Conservation (phyloP, 2,113 vertebrate species). For the Pterocles burchelli region DNA sequence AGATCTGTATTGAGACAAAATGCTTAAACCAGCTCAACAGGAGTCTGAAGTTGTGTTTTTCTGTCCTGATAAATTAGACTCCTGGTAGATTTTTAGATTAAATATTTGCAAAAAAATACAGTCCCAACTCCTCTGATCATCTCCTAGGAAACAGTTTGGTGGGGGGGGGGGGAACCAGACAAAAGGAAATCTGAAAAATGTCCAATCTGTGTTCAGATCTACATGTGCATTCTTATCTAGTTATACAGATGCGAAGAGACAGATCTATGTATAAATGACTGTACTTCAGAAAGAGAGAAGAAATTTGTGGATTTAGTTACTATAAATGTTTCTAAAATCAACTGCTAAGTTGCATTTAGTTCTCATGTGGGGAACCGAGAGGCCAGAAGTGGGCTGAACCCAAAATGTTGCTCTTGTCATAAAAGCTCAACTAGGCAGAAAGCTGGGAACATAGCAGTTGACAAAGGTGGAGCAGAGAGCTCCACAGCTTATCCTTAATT, state of each 20-base stretch:
- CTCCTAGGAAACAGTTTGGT: constrained; percentile 20
- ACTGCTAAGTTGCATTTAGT: not conserved
- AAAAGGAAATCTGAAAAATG: not conserved
- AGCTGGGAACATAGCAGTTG: constrained; percentile 73
- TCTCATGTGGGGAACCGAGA: not conserved
- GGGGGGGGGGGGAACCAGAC: not conserved
- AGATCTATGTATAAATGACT: not conserved
- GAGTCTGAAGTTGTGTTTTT: not conserved
- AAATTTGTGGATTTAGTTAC: not conserved
- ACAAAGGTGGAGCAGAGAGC: constrained; percentile 75
- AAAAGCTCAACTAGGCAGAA: constrained; percentile 80
- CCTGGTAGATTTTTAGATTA: not conserved
- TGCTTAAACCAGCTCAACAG: not conserved
- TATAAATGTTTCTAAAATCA: constrained; percentile 21
- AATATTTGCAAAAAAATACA: not conserved
- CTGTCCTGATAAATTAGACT: not conserved
- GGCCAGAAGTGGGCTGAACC: constrained; percentile 57
- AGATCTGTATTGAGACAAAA: not conserved
- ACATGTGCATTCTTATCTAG: not conserved
- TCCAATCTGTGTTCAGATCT: not conserved
- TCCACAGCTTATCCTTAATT: constrained; percentile 79
- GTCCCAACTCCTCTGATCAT: not conserved
- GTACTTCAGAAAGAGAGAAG: not conserved
- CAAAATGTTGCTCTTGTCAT: constrained; percentile 71
- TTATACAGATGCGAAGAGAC: not conserved